These are phyloP conservation scores for Tachina grossa DNA, from an alignment of 2,888 invertebrate genomes.

Conservation along the genomic window DNA sequence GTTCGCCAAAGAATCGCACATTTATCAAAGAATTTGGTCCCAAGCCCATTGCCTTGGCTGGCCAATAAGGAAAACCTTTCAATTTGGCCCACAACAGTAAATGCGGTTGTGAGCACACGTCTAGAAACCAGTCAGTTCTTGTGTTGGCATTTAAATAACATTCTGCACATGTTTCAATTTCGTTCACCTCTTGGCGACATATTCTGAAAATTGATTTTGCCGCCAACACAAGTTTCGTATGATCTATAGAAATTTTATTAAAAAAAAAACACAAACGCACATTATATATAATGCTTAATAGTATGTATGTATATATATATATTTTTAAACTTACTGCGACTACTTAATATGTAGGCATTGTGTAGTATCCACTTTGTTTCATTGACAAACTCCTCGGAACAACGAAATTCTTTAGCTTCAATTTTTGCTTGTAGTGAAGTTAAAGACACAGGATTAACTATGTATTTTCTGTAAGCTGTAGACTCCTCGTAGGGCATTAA, in stretches of 20 bases:
- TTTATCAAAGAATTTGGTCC: constrained; percentile 89
- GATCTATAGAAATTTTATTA: constrained; percentile 84
- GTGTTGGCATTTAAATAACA: constrained; percentile 95
- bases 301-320: neutral
- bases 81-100: constrained; percentile 97
- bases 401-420: constrained; percentile 89
- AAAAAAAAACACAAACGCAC: neutral
- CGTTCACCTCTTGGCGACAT: constrained; percentile 93
- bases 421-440: constrained; percentile 90
- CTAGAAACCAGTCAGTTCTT: constrained; percentile 93
- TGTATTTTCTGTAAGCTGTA: constrained; percentile 85
- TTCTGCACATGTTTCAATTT: constrained; percentile 96
- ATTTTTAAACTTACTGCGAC: constrained; percentile 87
- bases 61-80: constrained; percentile 98
- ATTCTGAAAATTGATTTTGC: constrained; percentile 92
- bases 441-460: constrained; percentile 94
- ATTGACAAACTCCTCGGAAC: constrained; percentile 93
- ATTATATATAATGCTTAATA: neutral
- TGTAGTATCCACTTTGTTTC: constrained; percentile 97
- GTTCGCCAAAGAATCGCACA: constrained; percentile 97
- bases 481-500: constrained; percentile 64
- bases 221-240: constrained; percentile 89
- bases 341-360: constrained; percentile 95
- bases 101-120: constrained; percentile 95
- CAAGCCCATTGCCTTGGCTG: constrained; percentile 93